Conservation (phyloP, 1,140 invertebrate species). For the Plectus sambesii region DNA sequence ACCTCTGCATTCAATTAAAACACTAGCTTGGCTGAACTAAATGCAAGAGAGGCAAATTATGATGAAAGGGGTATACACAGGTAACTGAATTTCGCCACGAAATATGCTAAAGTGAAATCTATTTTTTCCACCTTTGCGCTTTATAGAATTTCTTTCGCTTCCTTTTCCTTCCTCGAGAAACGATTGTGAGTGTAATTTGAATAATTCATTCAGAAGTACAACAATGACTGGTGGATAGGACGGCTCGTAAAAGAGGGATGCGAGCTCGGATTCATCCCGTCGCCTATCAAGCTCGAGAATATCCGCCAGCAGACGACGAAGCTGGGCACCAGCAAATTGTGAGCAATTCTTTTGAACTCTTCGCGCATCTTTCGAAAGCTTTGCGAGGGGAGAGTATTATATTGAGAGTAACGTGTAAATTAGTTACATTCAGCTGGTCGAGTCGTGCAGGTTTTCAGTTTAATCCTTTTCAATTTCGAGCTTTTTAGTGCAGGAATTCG, state of each 20-base stretch:
- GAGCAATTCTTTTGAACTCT: conserved; percentile 10
- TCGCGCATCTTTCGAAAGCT: no score
- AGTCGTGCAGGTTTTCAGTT: conserved; percentile 64
- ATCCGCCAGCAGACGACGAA: conserved; percentile 35
- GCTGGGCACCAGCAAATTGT: conserved; percentile 36
- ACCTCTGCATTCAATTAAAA: no score
- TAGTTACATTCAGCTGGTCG: conserved; percentile 94
- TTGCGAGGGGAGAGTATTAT: background rate
- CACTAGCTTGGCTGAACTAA: no score
- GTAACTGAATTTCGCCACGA: no score
- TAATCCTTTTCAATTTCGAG: conserved; percentile 22
- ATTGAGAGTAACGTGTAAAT: conserved; percentile 30
- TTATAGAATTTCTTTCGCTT: conserved; percentile 2
- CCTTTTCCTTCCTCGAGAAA: background rate
- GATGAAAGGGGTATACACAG: no score
- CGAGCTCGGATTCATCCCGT: conserved; percentile 95
- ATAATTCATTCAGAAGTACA: conserved; percentile 71
- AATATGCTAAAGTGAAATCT: background rate
- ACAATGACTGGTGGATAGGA: conserved; percentile 99
- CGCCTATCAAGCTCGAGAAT: conserved; percentile 34
- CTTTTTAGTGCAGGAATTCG: conserved; percentile 16
- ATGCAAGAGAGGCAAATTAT: no score
- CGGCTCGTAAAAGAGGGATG: conserved; percentile 85
- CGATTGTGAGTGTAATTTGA: background rate
- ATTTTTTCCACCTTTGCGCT: background rate